Base-by-base conservation (phyloP, 2,113 vertebrate genomes). In the Myodes glareolus region DNA sequence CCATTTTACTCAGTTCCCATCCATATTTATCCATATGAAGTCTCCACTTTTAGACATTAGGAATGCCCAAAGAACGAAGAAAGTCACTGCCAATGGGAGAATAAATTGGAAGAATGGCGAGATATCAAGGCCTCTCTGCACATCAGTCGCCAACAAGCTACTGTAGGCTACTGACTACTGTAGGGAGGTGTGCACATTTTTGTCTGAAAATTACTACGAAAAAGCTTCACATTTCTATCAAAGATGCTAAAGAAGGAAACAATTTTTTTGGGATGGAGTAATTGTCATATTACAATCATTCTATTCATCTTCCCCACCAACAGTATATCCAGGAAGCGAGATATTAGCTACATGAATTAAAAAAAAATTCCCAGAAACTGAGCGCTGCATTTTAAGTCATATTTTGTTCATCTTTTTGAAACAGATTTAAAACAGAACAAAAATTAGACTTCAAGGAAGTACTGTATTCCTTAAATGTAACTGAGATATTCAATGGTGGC, bases 381-480 rank as follows among this genome's bases (percentile, higher is more conserved):
- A 73, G 29, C 14, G 14, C 4, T 45, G 1, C 89, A 27, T 93
- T 88, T 97, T 36, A 94, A 93, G 45, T 67, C 3, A 63, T 42
- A 63, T 94, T 93, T 94, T 91, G 5, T 50, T 85, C 4, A 63
- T 52, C 92, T 76, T 95, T 93, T 84, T 58, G 92, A 92, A 95
- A 93, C 95, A 98, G 98, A 92, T 98, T 98, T 98, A 98, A 98
- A 98, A 96, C 98, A 78, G 97, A 98, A 96, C 98, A 98, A 86
- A 98, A 97, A 93, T 81, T 98, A 94, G 95, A 98, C 94, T 97
- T 98, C 91, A 98, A 98, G 97, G 92, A 98, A 81, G 92, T 94
- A 94, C 95, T 98, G n/a, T 63, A 95, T 92, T 91, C 95, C 58
- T 92, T 98, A 93, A 98, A 98, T 33, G 42, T 98, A 77, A 98